phyloP scores from a whole-genome alignment of 2,113 vertebrate genomes.

The Hymenochirus boettgeri region DNA sequence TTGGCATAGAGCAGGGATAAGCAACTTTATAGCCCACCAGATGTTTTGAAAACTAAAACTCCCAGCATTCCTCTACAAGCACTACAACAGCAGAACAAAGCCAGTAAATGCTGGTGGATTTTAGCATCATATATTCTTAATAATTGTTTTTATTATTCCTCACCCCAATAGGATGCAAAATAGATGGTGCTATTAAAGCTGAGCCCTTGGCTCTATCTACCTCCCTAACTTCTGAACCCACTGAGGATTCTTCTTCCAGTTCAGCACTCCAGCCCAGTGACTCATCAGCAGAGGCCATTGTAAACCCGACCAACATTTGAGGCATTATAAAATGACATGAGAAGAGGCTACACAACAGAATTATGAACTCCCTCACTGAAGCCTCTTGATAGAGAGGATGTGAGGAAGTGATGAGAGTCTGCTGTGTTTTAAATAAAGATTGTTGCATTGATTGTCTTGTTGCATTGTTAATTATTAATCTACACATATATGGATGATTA shows the following conservation, averaged over 20 bases:
- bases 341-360: not conserved
- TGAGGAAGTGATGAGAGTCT: constrained; percentile 7
- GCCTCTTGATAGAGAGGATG: constrained; percentile 12
- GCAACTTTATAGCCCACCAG: no score
- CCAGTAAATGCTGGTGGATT: no score
- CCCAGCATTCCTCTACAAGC: no score
- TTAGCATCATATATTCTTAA: no score
- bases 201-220: not conserved
- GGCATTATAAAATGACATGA: not conserved
- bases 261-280: constrained; percentile 3
- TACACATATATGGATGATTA: no score
- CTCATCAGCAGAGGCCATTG: not conserved
- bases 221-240: constrained; percentile 3
- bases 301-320: not conserved
- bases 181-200: not conserved
- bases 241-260: not conserved
- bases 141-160: no score
- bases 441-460: no score
- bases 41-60: no score
- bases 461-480: no score
- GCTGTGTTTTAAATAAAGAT: constrained; percentile 21
- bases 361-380: constrained; percentile 19
- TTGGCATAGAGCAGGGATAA: no score
- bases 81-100: no score
- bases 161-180: constrained; percentile 8